Evolutionary conservation across 2,797 vertebrate genomes (phyloP).

Genomic region (Synanceia verrucosa): DNA sequence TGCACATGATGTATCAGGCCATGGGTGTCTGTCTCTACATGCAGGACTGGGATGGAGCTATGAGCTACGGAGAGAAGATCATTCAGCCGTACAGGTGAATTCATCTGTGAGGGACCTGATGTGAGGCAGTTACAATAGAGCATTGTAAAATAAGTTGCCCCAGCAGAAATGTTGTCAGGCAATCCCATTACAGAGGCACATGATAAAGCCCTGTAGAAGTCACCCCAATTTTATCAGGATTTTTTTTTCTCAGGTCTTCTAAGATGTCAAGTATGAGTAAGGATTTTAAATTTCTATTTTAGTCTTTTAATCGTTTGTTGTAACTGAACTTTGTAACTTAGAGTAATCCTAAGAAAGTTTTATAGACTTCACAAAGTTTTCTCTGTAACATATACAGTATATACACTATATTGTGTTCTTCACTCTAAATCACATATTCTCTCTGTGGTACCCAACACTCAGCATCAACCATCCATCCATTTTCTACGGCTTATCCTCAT

Average conservation of each 20-base stretch:
- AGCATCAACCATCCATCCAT: too few relatives aligned
- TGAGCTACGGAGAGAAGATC: slow-evolving; percentile 94
- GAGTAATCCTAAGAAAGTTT: not conserved
- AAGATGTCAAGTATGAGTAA: not conserved
- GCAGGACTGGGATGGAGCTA: slow-evolving; percentile 97
- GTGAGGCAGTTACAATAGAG: not conserved
- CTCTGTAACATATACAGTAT: not conserved
- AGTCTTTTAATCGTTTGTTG: not conserved
- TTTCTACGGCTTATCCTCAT: too few relatives aligned
- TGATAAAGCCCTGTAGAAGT: not conserved
- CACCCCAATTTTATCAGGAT: too few relatives aligned
- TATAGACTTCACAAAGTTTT: not conserved
- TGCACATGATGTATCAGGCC: slow-evolving; percentile 99
- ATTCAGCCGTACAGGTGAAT: slow-evolving; percentile 93
- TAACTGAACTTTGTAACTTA: not conserved
- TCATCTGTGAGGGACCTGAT: not conserved
- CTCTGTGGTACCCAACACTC: not conserved
- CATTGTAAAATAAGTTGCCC: not conserved
- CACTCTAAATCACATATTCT: not conserved
- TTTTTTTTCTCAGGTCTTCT: too few relatives aligned
- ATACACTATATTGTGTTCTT: not conserved
- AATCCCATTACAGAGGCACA: not conserved
- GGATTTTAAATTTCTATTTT: not conserved
- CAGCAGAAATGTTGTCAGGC: not conserved
- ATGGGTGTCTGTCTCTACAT: slow-evolving; percentile 98